Percentiles rank a stretch among this genome's conserved stretches.
Conservation (phyloP, 2,797 vertebrate genomes). For the Sardinella longiceps region DNA sequence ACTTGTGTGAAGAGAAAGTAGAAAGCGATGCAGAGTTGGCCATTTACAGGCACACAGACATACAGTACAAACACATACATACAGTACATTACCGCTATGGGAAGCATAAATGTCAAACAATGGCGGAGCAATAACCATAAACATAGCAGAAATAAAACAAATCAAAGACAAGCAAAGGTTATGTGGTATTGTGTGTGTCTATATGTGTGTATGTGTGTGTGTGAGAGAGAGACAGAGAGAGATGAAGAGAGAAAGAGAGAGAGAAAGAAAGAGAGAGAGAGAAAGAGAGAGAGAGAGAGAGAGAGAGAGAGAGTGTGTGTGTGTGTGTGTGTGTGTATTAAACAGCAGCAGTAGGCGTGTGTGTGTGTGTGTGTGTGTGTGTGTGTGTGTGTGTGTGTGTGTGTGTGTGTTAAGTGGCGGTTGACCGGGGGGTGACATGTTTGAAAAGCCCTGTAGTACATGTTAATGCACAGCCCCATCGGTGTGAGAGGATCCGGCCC, state of each 20-base stretch:
- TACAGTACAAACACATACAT: constrained; percentile 1
- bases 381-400: constrained; percentile 8
- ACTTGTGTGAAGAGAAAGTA: not conserved
- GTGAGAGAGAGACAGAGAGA: not conserved
- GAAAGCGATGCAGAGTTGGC: no score
- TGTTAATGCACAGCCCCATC: not conserved
- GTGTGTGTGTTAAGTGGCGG: not conserved
- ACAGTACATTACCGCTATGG: not conserved
- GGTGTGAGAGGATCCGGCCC: not conserved
- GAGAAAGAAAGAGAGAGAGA: not conserved
- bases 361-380: constrained; percentile 3
- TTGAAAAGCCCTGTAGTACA: constrained; percentile 3
- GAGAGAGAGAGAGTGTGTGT: not conserved
- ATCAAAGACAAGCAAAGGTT: not conserved
- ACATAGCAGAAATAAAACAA: not conserved
- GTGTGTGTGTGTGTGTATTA: constrained; percentile 8
- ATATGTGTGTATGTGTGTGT: constrained; percentile 36
- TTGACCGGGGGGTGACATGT: constrained; percentile 47
- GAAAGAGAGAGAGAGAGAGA: no score
- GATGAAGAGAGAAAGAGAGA: no score
- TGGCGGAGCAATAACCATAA: constrained; percentile 1
- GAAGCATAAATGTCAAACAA: constrained; percentile 9
- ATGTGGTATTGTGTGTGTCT: constrained; percentile 19
- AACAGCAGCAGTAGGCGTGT: no score
- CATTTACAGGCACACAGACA: not conserved